These are phyloP conservation scores for Enteromius radiatus DNA, from an alignment of 2,797 vertebrate species.

Conservation along the genomic window DNA sequence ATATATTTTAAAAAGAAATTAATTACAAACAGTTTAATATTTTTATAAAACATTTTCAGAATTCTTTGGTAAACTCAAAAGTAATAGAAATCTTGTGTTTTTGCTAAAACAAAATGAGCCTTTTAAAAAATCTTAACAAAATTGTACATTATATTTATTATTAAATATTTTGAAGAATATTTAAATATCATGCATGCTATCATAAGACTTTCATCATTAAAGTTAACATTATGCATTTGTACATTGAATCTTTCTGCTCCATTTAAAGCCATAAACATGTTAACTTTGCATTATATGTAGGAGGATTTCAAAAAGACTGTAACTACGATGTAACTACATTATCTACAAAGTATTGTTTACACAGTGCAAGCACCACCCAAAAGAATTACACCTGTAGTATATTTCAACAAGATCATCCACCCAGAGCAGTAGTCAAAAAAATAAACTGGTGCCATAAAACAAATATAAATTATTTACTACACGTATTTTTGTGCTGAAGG, in stretches of 20 bases:
- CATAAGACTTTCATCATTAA: no score
- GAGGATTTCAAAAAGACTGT: not conserved
- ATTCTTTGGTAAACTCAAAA: not conserved
- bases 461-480: not conserved
- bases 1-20: not conserved
- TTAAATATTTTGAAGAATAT: not conserved
- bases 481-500: not conserved
- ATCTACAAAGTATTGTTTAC: slow-evolving; percentile 10
- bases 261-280: not conserved
- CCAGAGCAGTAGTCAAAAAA: not conserved
- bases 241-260: not conserved
- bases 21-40: not conserved
- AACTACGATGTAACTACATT: not conserved
- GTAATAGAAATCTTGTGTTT: not conserved
- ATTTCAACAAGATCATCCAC: not conserved
- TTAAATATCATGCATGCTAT: not conserved
- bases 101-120: not conserved
- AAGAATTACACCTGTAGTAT: not conserved
- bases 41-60: not conserved
- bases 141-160: not conserved
- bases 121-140: not conserved
- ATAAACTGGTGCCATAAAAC: not conserved
- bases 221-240: not conserved
- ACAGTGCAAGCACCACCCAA: slow-evolving; percentile 3
- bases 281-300: not conserved